These are phyloP conservation scores for Hoplostethus atlanticus DNA, from an alignment of 2,797 vertebrate species.

Conservation along the genomic window DNA sequence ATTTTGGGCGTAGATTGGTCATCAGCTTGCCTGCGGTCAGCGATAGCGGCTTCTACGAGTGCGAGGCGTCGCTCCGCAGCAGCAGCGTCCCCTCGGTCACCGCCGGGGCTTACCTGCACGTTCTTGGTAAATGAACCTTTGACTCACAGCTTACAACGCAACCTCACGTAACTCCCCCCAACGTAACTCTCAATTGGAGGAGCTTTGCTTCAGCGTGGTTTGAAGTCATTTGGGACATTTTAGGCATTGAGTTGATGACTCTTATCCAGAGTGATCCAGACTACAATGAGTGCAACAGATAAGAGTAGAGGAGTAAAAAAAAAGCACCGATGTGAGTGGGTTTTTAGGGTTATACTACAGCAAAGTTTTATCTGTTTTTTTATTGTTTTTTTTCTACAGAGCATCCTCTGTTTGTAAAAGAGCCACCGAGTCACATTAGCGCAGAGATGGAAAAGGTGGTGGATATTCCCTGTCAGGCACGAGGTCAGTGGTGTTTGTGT, in stretches of 20 bases:
- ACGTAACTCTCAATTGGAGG: slow-evolving; percentile 24
- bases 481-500: slow-evolving; percentile 76
- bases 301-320: slow-evolving; percentile 26
- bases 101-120: slow-evolving; percentile 88
- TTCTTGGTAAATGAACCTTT: slow-evolving; percentile 86
- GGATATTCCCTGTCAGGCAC: slow-evolving; percentile 95
- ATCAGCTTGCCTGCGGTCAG: slow-evolving; percentile 88
- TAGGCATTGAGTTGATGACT: slow-evolving; percentile 38
- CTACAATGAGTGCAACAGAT: slow-evolving; percentile 15
- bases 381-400: slow-evolving; percentile 73
- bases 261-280: slow-evolving; percentile 28
- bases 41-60: slow-evolving; percentile 93
- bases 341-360: slow-evolving; percentile 38
- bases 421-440: slow-evolving; percentile 94
- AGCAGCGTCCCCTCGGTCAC: slow-evolving; percentile 89
- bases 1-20: slow-evolving; percentile 92
- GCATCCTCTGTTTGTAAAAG: slow-evolving; percentile 93
- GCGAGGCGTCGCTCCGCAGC: slow-evolving; percentile 92
- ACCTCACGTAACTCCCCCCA: no score
- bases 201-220: slow-evolving; percentile 41
- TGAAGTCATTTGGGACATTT: slow-evolving; percentile 36
- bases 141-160: slow-evolving; percentile 13
- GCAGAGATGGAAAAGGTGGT: slow-evolving; percentile 99
- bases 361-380: slow-evolving; percentile 3
- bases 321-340: slow-evolving; percentile 10